phyloP scores from a whole-genome alignment of 2,888 invertebrate genomes.

The Eilema caniola region DNA sequence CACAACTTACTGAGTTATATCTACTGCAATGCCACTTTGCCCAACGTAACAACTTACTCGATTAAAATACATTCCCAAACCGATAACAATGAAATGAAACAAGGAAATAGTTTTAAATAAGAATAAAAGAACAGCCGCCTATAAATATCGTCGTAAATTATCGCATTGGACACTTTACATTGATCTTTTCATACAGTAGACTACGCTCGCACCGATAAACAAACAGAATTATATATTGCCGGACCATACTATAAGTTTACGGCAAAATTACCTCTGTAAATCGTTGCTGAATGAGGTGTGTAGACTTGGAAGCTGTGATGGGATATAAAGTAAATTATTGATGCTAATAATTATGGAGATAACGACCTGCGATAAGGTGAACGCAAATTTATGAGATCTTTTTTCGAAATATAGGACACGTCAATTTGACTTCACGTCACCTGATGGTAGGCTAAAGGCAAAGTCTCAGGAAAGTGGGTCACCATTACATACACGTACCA shows the following conservation, averaged over 20 bases:
- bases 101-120: conserved; percentile 39
- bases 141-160: conserved; percentile 42
- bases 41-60: conserved; percentile 23
- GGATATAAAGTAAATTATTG: conserved; percentile 12
- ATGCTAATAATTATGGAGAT: background rate
- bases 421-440: no score
- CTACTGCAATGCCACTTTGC: conserved; percentile 2
- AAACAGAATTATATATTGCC: conserved; percentile 50
- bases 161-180: conserved; percentile 36
- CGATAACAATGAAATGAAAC: conserved; percentile 37
- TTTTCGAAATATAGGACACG: no score
- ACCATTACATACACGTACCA: no score
- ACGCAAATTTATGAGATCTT: background rate
- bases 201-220: conserved; percentile 45
- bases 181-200: conserved; percentile 37
- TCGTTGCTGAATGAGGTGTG: conserved; percentile 42
- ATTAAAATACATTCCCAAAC: conserved; percentile 31
- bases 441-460: no score
- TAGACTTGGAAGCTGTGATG: conserved; percentile 41
- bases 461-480: no score
- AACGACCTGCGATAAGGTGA: background rate
- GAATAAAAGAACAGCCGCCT: conserved; percentile 32
- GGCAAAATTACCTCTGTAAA: conserved; percentile 25
- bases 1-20: conserved; percentile 11
- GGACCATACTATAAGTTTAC: conserved; percentile 47